Percentiles rank a stretch among this genome's conserved stretches.
phyloP scores from a whole-genome alignment of 2,113 vertebrate species.

The Myotis lucifugus region DNA sequence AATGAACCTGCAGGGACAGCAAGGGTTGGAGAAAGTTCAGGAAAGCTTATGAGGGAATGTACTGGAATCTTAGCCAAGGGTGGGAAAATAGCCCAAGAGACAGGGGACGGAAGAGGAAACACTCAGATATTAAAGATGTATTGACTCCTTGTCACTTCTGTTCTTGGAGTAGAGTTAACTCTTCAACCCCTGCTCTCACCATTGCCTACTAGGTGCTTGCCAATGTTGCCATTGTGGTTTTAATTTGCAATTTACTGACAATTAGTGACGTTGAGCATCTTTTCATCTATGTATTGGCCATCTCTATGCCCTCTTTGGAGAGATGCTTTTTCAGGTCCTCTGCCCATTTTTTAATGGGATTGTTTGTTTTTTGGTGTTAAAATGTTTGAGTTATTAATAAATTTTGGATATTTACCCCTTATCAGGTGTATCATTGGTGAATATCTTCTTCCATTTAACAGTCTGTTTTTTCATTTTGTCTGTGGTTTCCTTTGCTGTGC shows the following conservation, averaged over 20 bases:
- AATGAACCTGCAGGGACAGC: fast-evolving
- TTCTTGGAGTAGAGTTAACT: not conserved
- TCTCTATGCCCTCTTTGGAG: not conserved
- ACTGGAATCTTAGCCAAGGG: not conserved
- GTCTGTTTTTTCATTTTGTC: not conserved
- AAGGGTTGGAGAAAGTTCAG: not conserved
- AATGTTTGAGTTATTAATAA: not conserved
- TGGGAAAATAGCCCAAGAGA: not conserved
- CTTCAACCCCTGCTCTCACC: not conserved
- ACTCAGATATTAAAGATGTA: fast-evolving
- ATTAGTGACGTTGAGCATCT: not conserved
- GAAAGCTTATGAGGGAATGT: not conserved
- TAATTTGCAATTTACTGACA: not conserved
- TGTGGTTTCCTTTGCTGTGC: not conserved
- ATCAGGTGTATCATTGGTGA: not conserved
- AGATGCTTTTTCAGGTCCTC: not conserved
- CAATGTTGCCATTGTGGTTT: not conserved
- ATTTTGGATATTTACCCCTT: not conserved
- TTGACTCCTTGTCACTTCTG: not conserved
- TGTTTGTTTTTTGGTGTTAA: not conserved
- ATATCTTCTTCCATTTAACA: not conserved
- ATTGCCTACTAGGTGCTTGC: no score
- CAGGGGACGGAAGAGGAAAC: not conserved
- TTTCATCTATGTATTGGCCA: not conserved
- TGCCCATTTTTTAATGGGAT: not conserved